Evolutionary conservation across 2,888 invertebrate species (phyloP).

Genomic region (Gastrophysa polygoni): DNA sequence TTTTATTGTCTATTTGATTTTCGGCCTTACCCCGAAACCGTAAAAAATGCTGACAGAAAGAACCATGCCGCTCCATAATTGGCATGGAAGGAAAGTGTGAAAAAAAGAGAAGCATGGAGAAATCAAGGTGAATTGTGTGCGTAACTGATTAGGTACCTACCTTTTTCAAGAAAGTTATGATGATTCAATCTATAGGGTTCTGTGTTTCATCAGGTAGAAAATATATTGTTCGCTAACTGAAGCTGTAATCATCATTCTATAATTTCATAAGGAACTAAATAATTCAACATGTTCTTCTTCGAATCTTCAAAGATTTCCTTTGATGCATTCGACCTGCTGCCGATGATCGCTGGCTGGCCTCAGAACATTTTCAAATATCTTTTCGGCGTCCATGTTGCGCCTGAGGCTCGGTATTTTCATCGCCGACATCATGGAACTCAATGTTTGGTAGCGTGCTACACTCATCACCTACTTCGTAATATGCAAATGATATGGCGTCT

Average conservation of each 20-base stretch:
- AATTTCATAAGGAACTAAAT: no score
- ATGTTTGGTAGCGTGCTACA: constrained; percentile 22
- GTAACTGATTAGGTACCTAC: neutral
- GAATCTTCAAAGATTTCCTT: no score
- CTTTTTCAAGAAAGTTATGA: neutral
- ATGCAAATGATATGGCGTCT: constrained; percentile 27
- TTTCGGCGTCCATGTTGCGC: neutral
- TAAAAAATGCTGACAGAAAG: constrained; percentile 31
- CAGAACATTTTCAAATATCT: constrained; percentile 5
- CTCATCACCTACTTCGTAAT: constrained; percentile 25
- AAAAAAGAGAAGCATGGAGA: constrained; percentile 16
- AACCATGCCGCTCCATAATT: constrained; percentile 19
- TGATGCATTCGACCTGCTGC: neutral
- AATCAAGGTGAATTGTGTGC: constrained; percentile 4
- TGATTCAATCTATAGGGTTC: neutral
- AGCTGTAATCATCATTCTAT: no score
- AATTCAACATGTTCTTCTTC: no score
- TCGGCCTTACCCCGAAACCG: constrained; percentile 26
- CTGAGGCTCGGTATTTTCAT: constrained; percentile 3
- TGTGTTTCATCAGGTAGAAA: no score
- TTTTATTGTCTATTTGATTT: constrained; percentile 34
- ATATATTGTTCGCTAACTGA: no score
- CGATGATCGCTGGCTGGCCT: neutral
- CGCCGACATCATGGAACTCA: constrained; percentile 13
- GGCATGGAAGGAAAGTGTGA: constrained; percentile 24